These are phyloP conservation scores for Diabrotica undecimpunctata DNA, from an alignment of 1,140 invertebrate species.

Conservation along the genomic window DNA sequence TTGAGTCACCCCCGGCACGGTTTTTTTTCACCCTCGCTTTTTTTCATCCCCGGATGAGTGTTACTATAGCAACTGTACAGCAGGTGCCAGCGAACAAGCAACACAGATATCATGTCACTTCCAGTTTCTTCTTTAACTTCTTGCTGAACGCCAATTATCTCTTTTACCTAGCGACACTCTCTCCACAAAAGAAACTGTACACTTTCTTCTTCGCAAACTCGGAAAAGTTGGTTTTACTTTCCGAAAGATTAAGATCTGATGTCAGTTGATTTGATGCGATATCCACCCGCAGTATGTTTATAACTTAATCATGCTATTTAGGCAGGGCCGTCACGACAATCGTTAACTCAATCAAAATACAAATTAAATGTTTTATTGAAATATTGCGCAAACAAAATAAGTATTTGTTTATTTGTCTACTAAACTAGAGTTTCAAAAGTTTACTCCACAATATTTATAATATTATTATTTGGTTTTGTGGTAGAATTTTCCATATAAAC, in stretches of 20 bases:
- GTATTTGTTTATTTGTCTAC: too few species aligned
- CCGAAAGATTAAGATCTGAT: background rate
- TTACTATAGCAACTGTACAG: conserved; percentile 49
- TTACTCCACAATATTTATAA: too few species aligned
- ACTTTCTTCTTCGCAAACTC: background rate
- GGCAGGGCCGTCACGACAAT: too few species aligned
- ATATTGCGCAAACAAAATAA: too few species aligned
- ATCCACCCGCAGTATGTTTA: background rate
- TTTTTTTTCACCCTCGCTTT: conserved; percentile 48
- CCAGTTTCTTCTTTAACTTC: conserved; percentile 39
- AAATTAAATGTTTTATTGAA: too few species aligned
- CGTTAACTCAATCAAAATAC: too few species aligned
- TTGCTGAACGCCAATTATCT: conserved; percentile 34
- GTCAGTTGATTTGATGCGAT: background rate
- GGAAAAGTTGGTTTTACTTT: background rate
- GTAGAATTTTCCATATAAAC: too few species aligned
- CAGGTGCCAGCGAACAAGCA: conserved; percentile 45
- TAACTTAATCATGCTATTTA: too few species aligned
- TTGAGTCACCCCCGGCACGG: conserved; percentile 48
- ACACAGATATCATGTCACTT: conserved; percentile 42
- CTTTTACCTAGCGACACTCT: conserved; percentile 19
- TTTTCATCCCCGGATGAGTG: conserved; percentile 47
- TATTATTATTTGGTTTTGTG: too few species aligned
- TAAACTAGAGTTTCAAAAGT: too few species aligned
- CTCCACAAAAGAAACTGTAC: conserved; percentile 7